Percentiles rank a stretch among this genome's conserved stretches.
Conservation (phyloP, 1,140 invertebrate species). For the Temnothorax curvispinosus region DNA sequence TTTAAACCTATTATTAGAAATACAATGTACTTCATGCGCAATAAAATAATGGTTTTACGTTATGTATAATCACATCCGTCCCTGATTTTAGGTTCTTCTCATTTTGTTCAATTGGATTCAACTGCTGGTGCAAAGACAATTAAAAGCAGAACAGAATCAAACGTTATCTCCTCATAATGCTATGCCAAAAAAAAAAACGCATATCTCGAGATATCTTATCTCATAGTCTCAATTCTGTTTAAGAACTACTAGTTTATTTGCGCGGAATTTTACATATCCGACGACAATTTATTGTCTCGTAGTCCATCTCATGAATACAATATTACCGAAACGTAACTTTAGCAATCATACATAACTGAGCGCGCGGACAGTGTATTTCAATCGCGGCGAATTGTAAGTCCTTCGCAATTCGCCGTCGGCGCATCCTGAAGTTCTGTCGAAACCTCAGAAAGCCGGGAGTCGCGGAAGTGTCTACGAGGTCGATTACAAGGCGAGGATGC, state of each 20-base stretch:
- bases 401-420: neutral
- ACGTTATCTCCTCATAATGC: neutral
- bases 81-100: neutral
- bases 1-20: neutral
- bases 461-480: neutral
- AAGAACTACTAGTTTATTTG: neutral
- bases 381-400: neutral
- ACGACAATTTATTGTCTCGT: conserved; percentile 9
- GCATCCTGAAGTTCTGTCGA: neutral
- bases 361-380: neutral
- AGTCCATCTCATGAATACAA: neutral
- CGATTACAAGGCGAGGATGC: neutral
- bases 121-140: neutral
- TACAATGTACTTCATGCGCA: neutral
- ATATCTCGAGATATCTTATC: conserved; percentile 2
- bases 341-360: neutral
- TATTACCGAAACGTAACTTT: conserved; percentile 13
- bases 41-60: neutral
- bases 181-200: neutral
- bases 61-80: neutral
- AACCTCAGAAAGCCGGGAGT: neutral
- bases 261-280: neutral
- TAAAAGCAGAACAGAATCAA: conserved; percentile 4
- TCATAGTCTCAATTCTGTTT: conserved; percentile 9
- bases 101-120: neutral